Evolutionary conservation across 1,140 invertebrate genomes (phyloP).

Genomic region (Teleogryllus occipitalis): DNA sequence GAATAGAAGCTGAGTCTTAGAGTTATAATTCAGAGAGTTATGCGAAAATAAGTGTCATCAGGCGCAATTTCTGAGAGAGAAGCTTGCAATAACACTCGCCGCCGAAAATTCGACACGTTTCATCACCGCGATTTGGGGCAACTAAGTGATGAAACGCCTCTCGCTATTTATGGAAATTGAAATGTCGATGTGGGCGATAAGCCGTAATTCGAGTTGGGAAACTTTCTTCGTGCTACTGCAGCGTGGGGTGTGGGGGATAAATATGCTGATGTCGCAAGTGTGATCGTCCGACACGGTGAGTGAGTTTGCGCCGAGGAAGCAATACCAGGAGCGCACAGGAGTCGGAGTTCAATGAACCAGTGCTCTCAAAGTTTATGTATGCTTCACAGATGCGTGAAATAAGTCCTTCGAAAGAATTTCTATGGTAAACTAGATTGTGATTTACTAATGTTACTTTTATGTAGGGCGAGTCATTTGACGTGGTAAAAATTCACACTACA

Average conservation of each 20-base stretch:
- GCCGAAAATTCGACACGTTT: background rate
- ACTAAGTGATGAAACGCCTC: background rate
- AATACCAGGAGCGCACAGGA: no score
- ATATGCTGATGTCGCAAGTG: background rate
- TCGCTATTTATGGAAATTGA: background rate
- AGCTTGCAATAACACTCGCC: background rate
- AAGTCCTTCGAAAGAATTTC: no score
- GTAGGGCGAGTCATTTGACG: no score
- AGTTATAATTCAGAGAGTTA: background rate
- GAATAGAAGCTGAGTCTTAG: background rate
- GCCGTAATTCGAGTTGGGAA: background rate
- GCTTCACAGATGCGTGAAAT: no score
- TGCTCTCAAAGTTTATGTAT: no score
- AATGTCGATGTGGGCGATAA: background rate
- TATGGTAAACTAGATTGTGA: no score
- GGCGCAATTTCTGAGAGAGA: background rate
- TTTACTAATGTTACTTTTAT: no score
- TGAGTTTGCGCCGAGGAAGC: no score
- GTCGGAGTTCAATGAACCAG: no score
- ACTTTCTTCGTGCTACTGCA: background rate
- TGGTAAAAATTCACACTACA: no score
- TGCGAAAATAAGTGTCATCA: slow-evolving; percentile 4
- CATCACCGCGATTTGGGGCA: background rate
- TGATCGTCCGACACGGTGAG: background rate
- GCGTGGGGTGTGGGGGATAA: background rate